Evolutionary conservation across 2,888 invertebrate genomes (phyloP).

Genomic region (Eupithecia inturbata): DNA sequence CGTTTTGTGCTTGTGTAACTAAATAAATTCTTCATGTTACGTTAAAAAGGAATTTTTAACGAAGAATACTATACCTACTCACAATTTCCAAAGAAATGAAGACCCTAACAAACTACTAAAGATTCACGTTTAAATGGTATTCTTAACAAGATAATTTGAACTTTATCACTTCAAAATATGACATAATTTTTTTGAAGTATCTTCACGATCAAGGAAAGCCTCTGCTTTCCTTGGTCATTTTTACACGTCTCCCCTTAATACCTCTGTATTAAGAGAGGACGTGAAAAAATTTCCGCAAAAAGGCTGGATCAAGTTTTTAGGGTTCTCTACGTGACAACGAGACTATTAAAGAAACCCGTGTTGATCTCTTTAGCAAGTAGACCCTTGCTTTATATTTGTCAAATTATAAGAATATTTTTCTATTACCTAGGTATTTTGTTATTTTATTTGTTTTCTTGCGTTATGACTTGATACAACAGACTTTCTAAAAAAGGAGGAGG

Average conservation of each 20-base stretch:
- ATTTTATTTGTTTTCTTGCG: too few relatives aligned
- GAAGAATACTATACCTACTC: neutral
- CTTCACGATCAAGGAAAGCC: constrained; percentile 7
- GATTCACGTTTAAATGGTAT: constrained; percentile 1
- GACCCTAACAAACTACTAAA: neutral
- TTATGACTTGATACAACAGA: too few relatives aligned
- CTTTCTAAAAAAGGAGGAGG: too few relatives aligned
- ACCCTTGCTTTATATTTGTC: neutral
- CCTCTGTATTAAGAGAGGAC: constrained; percentile 10
- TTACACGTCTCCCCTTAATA: too few relatives aligned
- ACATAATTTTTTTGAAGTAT: constrained; percentile 14
- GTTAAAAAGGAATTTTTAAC: constrained; percentile 4
- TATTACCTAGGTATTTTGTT: too few relatives aligned
- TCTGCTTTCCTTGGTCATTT: too few relatives aligned
- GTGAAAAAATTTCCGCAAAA: constrained; percentile 13
- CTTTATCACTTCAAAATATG: constrained; percentile 11
- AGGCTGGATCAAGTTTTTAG: constrained; percentile 12
- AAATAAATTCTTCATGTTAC: neutral
- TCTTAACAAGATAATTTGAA: constrained; percentile 10
- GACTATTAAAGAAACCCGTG: neutral
- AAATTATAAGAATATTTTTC: too few relatives aligned
- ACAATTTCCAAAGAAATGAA: neutral
- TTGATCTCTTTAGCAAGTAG: neutral
- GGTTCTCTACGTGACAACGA: constrained; percentile 1
- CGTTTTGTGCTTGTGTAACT: neutral